These are phyloP conservation scores for Fragum sueziense DNA, from an alignment of 2,888 invertebrate species.

Conservation along the genomic window DNA sequence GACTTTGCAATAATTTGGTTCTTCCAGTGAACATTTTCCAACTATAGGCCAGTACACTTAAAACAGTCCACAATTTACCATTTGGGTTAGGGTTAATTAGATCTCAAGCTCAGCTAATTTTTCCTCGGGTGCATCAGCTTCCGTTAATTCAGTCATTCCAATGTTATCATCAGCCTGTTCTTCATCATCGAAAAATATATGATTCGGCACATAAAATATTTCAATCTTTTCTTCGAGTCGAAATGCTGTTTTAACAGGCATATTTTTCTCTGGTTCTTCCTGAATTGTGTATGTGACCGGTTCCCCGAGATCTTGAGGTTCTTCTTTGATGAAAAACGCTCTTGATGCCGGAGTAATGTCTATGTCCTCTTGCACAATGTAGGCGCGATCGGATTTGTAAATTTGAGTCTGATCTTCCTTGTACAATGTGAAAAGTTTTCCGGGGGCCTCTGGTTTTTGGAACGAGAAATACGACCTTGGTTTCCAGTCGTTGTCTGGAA, in stretches of 20 bases:
- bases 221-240: conserved; percentile 1
- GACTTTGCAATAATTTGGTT: too few relatives aligned
- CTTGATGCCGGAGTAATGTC: not conserved
- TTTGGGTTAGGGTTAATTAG: too few relatives aligned
- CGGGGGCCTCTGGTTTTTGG: conserved; percentile 1
- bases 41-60: too few relatives aligned
- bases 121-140: not conserved
- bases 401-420: conserved; percentile 4
- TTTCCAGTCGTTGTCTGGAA: not conserved
- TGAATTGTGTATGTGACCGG: not conserved
- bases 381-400: conserved; percentile 1
- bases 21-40: too few relatives aligned
- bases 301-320: conserved; percentile 1
- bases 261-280: conserved; percentile 12
- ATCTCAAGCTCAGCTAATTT: not conserved
- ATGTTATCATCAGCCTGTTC: not conserved
- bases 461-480: conserved; percentile 7
- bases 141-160: not conserved
- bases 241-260: conserved; percentile 18
- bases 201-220: not conserved
- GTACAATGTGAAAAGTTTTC: not conserved
- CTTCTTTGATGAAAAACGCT: conserved; percentile 12
- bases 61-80: too few relatives aligned
- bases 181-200: not conserved
- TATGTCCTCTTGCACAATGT: not conserved